Base-by-base conservation (phyloP, 2,888 invertebrate species). In the Caenorhabditis sp. region DNA sequence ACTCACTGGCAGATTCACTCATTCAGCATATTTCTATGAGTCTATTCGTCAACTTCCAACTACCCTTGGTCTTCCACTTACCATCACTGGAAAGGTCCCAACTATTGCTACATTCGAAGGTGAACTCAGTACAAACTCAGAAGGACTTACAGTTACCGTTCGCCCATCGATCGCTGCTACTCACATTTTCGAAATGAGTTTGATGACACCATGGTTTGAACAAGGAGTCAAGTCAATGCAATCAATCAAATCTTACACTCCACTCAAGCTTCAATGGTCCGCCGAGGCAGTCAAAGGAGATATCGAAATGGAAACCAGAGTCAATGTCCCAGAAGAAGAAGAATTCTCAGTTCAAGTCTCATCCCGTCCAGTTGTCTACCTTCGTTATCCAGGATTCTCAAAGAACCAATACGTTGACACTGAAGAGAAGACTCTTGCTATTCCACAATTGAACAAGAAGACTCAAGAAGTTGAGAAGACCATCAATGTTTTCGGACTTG, bases 11-110 rank as follows among this genome's bases (percentile, higher is more conserved):
- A 10, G 21, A n/a, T 21, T 20, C 53, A 26, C 23, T 56, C 25
- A 56, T 26, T 26, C 72, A 27, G 62, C 73, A 36, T 80, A 60
- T 72, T 57, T 78, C 67, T 74, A 70, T 63, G 73, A 80, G 62
- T 38, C 63, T 23, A 63, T 63, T 50, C 66, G 67, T 56, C 69
- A 66, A 27, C 59, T 84, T 62, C 82, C 83, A 38, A 82, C 83
- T 56, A 76, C 81, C 21, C 38, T 78, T 67, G 85, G 85, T 64
- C 43, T 82, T 20, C 85, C 85, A 36, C 68, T 85, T 26, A 63
- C 63, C 36, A 52, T 77, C 63, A 54, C 76, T 21, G 59, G 62
- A 56, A 76, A 76, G 62, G 56, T 73, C 36, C 81, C 81, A 61
- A 72, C 73, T 23, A 59, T 81, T 27, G 23, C 70, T 60, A 68